Conservation (phyloP, 2,888 invertebrate genomes). For the Nymphalis c-album region DNA sequence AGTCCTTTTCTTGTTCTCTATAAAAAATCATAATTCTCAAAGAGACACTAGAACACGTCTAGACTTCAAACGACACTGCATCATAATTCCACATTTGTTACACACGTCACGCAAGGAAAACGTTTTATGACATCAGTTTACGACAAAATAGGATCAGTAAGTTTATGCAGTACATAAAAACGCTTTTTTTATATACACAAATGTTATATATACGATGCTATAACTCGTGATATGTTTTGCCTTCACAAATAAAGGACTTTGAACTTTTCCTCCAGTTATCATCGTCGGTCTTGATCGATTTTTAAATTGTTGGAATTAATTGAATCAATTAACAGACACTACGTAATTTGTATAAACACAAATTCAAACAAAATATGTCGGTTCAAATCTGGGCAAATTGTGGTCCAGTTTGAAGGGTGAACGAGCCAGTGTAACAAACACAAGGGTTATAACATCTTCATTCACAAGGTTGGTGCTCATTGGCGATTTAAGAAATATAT, state of each 20-base stretch:
- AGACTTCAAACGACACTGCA: constrained; percentile 9
- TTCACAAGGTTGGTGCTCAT: too few species aligned
- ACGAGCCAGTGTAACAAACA: too few species aligned
- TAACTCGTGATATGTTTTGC: not conserved
- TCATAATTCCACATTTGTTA: constrained; percentile 25
- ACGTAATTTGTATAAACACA: too few species aligned
- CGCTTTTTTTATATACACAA: constrained; percentile 21
- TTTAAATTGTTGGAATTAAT: too few species aligned
- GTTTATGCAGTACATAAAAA: constrained; percentile 30
- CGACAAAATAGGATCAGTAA: constrained; percentile 32
- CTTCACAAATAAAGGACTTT: not conserved
- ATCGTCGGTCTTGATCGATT: too few species aligned
- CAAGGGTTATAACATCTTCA: too few species aligned
- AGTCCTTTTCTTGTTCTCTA: not conserved
- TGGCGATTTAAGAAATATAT: too few species aligned
- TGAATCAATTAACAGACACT: too few species aligned
- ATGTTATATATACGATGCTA: constrained; percentile 3
- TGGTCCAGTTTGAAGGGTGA: too few species aligned
- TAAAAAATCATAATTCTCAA: not conserved
- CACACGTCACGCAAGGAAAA: constrained; percentile 29
- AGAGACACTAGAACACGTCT: not conserved
- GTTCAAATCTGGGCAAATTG: too few species aligned
- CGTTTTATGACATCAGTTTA: constrained; percentile 33
- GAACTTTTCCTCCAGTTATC: not conserved
- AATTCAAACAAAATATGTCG: too few species aligned